These are phyloP conservation scores for Phyllostomus hastatus DNA, from an alignment of 2,113 vertebrate genomes.

Conservation along the genomic window DNA sequence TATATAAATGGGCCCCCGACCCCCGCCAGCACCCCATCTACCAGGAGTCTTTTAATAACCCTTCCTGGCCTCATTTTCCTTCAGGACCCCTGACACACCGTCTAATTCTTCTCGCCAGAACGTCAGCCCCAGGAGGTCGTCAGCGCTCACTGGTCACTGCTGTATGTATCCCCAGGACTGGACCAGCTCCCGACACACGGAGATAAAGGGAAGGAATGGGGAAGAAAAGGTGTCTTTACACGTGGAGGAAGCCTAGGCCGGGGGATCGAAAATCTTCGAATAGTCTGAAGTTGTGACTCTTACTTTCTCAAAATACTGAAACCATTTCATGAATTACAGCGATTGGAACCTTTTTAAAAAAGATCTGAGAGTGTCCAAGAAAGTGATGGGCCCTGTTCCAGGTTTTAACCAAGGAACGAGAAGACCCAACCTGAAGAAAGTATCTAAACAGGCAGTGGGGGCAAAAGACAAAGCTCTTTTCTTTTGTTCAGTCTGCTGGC, in stretches of 20 bases:
- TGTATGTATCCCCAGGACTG: neutral
- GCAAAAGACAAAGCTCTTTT: neutral
- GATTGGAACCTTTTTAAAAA: neutral
- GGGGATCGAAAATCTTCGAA: neutral
- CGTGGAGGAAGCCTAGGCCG: neutral
- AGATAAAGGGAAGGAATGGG: neutral
- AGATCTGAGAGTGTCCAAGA: neutral
- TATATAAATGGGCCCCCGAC: neutral
- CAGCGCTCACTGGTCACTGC: neutral
- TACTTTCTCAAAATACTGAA: neutral
- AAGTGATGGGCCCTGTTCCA: neutral
- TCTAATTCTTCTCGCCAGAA: too few species aligned
- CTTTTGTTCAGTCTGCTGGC: neutral
- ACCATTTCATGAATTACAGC: neutral
- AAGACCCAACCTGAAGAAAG: neutral
- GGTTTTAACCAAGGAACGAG: neutral
- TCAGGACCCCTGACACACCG: neutral
- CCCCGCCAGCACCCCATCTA: neutral
- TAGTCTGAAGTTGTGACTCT: neutral
- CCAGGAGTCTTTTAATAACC: neutral
- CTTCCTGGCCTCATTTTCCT: neutral
- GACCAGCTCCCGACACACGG: neutral
- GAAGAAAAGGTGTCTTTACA: neutral
- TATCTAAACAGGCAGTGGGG: neutral
- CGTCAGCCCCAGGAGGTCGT: neutral